Evolutionary conservation across 2,888 invertebrate genomes (phyloP), one percentile per base, ranked within the genome.

Genomic region (Caenorhabditis macrosperma): DNA sequence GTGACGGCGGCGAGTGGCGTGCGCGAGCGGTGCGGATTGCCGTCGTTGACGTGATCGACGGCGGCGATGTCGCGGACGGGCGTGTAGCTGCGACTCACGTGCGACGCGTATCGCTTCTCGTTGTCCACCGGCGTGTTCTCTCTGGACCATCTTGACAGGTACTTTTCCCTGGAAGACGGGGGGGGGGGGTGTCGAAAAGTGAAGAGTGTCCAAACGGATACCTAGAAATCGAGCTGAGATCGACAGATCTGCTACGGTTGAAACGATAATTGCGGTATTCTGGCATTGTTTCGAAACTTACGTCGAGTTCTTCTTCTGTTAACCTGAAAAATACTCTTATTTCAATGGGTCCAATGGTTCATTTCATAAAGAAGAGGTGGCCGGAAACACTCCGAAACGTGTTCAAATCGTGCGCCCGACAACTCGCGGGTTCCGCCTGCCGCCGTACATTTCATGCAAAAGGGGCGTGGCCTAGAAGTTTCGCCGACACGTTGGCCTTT

Each of bases 111-210:
- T 9, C 83, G 74, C 44, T 85, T 87, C 38, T 74, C 81, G 52
- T 82, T 83, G 74, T 88, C 88, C 38, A 85, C 76, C 5, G 90
- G 90, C 7, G 90, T 90, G 84, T 89, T 90, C 74, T 89, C 90
- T 46, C 90, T 85, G 28, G 89, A 89, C 89, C 89, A 90, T 72
- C 90, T 83, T 52, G 88, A 88, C 61, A 90, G 83, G 79, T 90
- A 90, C 64, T 82, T 84, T 76, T 86, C 86, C 55, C 85, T 87
- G 82, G 30, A 84, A 72, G 28, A 12, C 2, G 15, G 26, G n/a
- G 17, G 3, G 41, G 28, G 44, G 22, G 20, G 10, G 46, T n/a
- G n/a, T n/a, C n/a, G n/a, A 24, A 28, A 28, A 44, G 26, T 28
- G 30, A 41, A 46, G 4, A 12, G 38, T 15, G 59, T n/a, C n/a